These are phyloP conservation scores for Cavia porcellus DNA, from an alignment of 2,113 vertebrate genomes.

Conservation along the genomic window DNA sequence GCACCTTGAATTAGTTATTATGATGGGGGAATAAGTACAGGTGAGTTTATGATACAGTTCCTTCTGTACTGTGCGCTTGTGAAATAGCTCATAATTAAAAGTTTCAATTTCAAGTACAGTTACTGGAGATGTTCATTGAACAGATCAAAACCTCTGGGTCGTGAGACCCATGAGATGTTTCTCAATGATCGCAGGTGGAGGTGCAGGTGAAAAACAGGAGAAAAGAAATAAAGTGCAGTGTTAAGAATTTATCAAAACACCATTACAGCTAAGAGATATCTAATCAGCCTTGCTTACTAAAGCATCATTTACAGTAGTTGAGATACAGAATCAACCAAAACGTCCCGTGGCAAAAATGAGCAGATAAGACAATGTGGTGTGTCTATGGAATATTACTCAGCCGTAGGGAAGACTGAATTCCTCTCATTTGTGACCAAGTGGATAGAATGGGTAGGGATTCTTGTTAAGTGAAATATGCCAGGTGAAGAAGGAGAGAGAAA, in stretches of 20 bases:
- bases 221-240: background rate
- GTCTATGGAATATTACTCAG: no score
- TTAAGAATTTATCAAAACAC: slow-evolving; percentile 39
- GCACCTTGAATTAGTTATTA: background rate
- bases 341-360: background rate
- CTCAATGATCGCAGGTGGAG: background rate
- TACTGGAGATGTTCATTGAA: background rate
- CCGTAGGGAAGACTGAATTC: background rate
- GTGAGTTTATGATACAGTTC: background rate
- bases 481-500: no score
- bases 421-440: background rate
- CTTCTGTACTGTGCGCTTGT: background rate
- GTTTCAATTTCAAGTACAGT: slow-evolving; percentile 15
- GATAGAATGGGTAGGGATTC: no score
- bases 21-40: background rate
- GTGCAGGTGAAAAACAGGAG: slow-evolving; percentile 9
- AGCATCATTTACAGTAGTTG: background rate
- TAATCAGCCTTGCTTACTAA: background rate
- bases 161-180: background rate
- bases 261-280: background rate
- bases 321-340: background rate
- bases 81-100: slow-evolving; percentile 28
- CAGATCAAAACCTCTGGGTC: background rate
- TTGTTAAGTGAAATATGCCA: background rate
- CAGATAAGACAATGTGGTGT: background rate